Evolutionary conservation across 2,113 vertebrate species (phyloP).

Genomic region (Chaenocephalus aceratus): DNA sequence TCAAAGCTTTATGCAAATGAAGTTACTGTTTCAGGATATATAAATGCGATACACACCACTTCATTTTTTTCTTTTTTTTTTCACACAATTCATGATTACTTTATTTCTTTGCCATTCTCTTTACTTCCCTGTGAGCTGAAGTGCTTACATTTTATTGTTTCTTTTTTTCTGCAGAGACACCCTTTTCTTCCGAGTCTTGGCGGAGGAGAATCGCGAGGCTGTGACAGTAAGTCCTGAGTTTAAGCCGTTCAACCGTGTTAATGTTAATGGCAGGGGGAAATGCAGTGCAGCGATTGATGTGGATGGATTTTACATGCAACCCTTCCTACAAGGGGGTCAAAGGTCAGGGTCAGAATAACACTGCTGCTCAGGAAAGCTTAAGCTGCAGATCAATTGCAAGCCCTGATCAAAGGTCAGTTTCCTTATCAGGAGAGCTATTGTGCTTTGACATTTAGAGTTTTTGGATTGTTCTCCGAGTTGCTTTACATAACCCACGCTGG

Average conservation of each 20-base stretch:
- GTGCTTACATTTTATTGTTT: conserved; percentile 2
- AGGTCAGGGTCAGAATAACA: conserved; percentile 5
- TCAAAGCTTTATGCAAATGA: conserved; percentile 1
- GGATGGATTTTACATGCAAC: background rate
- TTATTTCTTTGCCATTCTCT: background rate
- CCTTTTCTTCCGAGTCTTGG: conserved; percentile 55
- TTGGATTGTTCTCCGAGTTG: background rate
- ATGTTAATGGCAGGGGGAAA: background rate
- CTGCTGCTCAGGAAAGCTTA: background rate
- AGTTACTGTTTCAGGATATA: background rate
- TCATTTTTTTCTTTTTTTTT: background rate
- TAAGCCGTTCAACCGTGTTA: background rate
- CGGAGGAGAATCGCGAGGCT: conserved; percentile 63
- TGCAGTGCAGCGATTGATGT: background rate
- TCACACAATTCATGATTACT: too few relatives aligned
- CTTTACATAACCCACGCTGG: background rate
- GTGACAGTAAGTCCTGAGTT: conserved; percentile 67
- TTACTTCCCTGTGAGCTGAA: background rate
- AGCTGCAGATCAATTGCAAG: background rate
- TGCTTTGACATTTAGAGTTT: background rate
- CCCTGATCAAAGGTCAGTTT: conserved; percentile 9
- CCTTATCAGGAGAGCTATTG: background rate
- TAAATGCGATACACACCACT: background rate
- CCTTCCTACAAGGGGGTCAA: conserved; percentile 3
- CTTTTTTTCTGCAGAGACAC: conserved; percentile 48